A percentile compares a stretch with the other conserved stretches of the same genome.
Evolutionary conservation across 2,113 vertebrate genomes (phyloP).

Genomic region (Misgurnus mizolepis): DNA sequence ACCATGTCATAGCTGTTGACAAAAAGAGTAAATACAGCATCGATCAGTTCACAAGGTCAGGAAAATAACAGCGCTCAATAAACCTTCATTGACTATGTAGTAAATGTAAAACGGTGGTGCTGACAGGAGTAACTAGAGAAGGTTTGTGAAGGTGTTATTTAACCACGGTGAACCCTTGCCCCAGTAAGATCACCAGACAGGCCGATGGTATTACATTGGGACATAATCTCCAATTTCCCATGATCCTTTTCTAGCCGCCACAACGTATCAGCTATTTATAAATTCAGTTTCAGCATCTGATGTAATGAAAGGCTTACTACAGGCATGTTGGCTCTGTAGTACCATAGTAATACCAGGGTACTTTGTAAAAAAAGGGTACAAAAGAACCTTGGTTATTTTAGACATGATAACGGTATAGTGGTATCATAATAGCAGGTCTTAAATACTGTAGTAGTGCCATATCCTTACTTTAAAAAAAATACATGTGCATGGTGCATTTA

Average conservation of each 20-base stretch:
- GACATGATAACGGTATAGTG: too few species aligned
- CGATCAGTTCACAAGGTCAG: not conserved
- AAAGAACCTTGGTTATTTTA: too few species aligned
- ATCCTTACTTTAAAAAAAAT: too few species aligned
- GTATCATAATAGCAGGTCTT: too few species aligned
- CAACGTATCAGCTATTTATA: conserved; percentile 38
- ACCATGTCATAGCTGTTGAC: conserved; percentile 95
- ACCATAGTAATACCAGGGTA: not conserved
- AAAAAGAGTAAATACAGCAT: not conserved
- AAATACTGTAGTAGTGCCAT: too few species aligned
- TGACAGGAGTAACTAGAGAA: not conserved
- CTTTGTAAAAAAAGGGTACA: too few species aligned
- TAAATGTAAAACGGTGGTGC: not conserved
- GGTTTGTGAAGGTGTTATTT: not conserved
- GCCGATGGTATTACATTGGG: conserved; percentile 16
- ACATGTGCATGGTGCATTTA: too few species aligned
- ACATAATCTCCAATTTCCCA: conserved; percentile 33
- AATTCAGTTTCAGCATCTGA: not conserved
- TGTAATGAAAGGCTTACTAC: not conserved
- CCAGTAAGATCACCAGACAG: conserved; percentile 7
- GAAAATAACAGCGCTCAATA: not conserved
- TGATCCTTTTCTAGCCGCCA: not conserved
- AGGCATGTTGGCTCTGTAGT: too few species aligned
- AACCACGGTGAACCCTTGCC: conserved; percentile 7
- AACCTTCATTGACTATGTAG: not conserved